phyloP scores from a whole-genome alignment of 2,113 vertebrate genomes.

The Elgaria multicarinata region DNA sequence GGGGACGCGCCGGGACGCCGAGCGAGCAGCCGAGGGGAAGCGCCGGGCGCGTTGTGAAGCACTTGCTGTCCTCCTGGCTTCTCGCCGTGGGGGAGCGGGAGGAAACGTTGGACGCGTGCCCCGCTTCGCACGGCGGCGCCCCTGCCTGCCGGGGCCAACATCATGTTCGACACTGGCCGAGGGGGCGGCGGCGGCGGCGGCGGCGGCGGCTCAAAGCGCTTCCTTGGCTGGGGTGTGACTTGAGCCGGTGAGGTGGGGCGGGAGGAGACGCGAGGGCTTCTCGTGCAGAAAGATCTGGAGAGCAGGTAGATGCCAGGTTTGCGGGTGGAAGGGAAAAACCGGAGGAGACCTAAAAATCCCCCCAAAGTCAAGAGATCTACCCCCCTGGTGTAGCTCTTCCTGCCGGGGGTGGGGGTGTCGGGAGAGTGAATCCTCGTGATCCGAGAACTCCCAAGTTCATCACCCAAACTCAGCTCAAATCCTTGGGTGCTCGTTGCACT shows the following conservation, averaged over 20 bases:
- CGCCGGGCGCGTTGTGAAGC: not conserved
- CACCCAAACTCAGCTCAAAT: too few species aligned
- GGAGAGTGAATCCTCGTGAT: not conserved
- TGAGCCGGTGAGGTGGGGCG: too few species aligned
- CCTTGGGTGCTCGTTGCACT: too few species aligned
- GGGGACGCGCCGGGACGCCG: not conserved
- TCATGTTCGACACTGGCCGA: slow-evolving; percentile 31
- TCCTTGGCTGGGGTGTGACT: not conserved
- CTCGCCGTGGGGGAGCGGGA: slow-evolving; percentile 38
- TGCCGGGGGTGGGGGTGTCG: not conserved
- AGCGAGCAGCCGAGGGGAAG: not conserved
- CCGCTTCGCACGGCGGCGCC: slow-evolving; percentile 50
- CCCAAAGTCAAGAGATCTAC: too few species aligned
- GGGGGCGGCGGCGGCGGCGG: slow-evolving; percentile 6
- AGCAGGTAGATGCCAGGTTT: too few species aligned
- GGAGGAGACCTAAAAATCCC: too few species aligned
- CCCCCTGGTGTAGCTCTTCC: too few species aligned
- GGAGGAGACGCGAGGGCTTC: not conserved
- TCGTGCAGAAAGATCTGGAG: too few species aligned
- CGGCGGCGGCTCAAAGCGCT: not conserved
- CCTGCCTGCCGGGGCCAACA: slow-evolving; percentile 57
- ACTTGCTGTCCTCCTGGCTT: slow-evolving; percentile 42
- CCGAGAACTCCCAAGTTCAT: too few species aligned
- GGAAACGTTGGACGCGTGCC: slow-evolving; percentile 58
- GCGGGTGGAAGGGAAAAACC: not conserved